Percentiles rank a stretch among this genome's conserved stretches.
phyloP scores from a whole-genome alignment of 2,113 vertebrate genomes.

The Leucosticte australis region DNA sequence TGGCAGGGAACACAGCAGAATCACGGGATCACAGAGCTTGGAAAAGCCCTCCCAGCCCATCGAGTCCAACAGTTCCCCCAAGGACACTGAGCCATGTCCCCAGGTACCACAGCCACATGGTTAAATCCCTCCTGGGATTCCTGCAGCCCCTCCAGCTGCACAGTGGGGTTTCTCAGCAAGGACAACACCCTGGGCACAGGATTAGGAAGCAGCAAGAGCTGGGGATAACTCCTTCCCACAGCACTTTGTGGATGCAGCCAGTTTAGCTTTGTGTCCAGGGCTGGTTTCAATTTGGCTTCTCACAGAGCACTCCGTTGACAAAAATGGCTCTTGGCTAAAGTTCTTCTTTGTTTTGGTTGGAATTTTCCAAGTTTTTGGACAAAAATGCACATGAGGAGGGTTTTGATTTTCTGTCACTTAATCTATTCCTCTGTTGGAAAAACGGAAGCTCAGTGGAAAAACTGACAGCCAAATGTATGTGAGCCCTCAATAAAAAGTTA shows the following conservation, averaged over 20 bases:
- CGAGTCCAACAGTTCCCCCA: fast-evolving
- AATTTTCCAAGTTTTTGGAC: constrained; percentile 4
- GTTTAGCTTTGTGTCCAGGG: background rate
- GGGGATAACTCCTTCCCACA: background rate
- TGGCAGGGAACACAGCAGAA: background rate
- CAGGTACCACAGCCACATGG: background rate
- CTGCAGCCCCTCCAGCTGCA: background rate
- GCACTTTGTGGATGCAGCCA: background rate
- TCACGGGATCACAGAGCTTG: fast-evolving
- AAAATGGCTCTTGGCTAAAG: constrained; percentile 45
- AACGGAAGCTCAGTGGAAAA: background rate
- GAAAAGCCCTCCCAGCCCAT: background rate
- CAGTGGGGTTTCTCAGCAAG: background rate
- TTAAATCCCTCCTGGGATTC: background rate
- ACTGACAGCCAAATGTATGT: background rate
- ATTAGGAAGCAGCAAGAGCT: background rate
- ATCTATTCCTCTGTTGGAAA: background rate
- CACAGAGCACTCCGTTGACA: background rate
- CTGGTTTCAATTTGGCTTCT: constrained; percentile 41
- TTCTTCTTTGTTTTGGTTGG: constrained; percentile 8
- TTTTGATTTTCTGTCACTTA: constrained; percentile 40
- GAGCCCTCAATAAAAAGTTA: background rate
- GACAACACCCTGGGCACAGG: background rate
- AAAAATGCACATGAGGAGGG: background rate
- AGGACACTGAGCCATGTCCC: background rate